Conservation (phyloP, 2,888 invertebrate genomes). For the Drosophila fungiperda region DNA sequence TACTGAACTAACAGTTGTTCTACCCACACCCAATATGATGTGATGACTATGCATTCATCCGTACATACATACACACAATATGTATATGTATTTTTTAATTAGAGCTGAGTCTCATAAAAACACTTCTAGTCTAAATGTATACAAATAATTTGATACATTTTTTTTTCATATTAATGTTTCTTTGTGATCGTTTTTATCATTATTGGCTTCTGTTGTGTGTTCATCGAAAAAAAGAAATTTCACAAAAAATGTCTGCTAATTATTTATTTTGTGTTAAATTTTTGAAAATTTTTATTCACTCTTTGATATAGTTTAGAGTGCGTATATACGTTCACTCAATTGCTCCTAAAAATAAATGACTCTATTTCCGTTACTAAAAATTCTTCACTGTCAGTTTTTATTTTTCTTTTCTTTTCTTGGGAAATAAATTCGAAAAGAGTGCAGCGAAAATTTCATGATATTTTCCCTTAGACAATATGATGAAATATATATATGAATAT, state of each 20-base stretch:
- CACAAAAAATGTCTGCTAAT: conserved; percentile 1
- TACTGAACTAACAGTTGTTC: conserved; percentile 59
- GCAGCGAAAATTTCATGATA: conserved; percentile 3
- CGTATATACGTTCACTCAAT: neutral
- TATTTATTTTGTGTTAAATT: conserved; percentile 16
- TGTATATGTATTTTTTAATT: conserved; percentile 48
- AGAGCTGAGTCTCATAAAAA: conserved; percentile 40
- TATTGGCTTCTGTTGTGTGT: conserved; percentile 21
- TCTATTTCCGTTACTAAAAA: conserved; percentile 42
- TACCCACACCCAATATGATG: conserved; percentile 73
- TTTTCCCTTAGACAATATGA: conserved; percentile 10
- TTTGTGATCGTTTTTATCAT: conserved; percentile 18
- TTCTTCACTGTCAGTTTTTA: conserved; percentile 19
- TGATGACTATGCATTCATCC: conserved; percentile 28
- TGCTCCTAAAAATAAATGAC: conserved; percentile 39
- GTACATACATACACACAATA: conserved; percentile 5
- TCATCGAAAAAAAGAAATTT: neutral
- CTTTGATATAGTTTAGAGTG: conserved; percentile 51
- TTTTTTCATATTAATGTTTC: conserved; percentile 13
- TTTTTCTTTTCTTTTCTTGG: conserved; percentile 4
- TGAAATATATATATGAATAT: conserved; percentile 11
- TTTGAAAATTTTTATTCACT: conserved; percentile 25
- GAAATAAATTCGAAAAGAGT: neutral
- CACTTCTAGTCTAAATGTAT: conserved; percentile 15
- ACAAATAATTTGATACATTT: conserved; percentile 17